phyloP scores from a whole-genome alignment of 2,797 vertebrate genomes.

The Microctenopoma lineatum region DNA sequence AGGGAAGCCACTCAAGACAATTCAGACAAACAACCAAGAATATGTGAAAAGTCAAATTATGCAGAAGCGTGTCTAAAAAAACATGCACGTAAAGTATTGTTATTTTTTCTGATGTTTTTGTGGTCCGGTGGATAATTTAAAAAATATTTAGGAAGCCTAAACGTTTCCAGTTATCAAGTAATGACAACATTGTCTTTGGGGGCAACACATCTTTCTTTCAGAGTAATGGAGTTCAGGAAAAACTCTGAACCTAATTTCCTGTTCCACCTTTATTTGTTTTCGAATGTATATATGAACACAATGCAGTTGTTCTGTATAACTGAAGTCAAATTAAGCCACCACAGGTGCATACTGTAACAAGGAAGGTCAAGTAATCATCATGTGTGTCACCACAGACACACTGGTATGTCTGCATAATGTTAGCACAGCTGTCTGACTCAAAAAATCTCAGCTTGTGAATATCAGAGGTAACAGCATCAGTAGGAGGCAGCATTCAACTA shows the following conservation, averaged over 20 bases:
- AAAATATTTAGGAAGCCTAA: slow-evolving; percentile 12
- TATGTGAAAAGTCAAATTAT: neutral
- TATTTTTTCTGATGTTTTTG: neutral
- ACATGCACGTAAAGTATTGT: neutral
- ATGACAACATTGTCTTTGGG: neutral
- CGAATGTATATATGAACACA: slow-evolving; percentile 24
- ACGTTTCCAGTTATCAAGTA: slow-evolving; percentile 10
- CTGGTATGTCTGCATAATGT: neutral
- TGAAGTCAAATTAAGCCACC: slow-evolving; percentile 21
- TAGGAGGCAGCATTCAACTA: neutral
- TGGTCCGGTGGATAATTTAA: slow-evolving; percentile 9
- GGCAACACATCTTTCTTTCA: slow-evolving; percentile 7
- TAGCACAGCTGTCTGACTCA: neutral
- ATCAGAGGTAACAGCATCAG: neutral
- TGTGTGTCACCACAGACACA: neutral
- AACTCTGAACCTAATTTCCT: slow-evolving; percentile 23
- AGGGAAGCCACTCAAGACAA: neutral
- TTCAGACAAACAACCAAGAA: neutral
- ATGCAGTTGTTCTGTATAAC: slow-evolving; percentile 16
- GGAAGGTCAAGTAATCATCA: slow-evolving; percentile 10
- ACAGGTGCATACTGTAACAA: slow-evolving; percentile 5
- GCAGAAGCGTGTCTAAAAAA: neutral
- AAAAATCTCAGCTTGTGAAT: neutral
- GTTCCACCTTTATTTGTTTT: slow-evolving; percentile 22
- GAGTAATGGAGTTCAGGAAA: slow-evolving; percentile 24